A percentile compares a stretch with the other conserved stretches of the same genome.
These are phyloP conservation scores for Tyrannus savana DNA, from an alignment of 2,113 vertebrate genomes.

Conservation along the genomic window DNA sequence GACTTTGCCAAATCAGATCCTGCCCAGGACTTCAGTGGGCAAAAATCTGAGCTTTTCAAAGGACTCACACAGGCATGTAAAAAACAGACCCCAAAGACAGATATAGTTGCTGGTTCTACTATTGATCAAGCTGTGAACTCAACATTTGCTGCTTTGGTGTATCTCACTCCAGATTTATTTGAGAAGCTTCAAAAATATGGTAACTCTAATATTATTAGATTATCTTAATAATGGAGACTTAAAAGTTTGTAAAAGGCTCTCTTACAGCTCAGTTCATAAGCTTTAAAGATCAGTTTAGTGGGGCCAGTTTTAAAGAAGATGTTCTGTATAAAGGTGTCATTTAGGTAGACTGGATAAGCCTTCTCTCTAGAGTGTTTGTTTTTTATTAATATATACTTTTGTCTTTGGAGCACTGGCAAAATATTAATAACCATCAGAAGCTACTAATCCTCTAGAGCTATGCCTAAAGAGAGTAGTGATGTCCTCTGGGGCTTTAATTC, in stretches of 20 bases:
- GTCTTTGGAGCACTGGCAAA: background rate
- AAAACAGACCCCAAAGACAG: slow-evolving; percentile 89
- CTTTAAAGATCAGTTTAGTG: background rate
- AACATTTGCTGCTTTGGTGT: slow-evolving; percentile 95
- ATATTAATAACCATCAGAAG: background rate
- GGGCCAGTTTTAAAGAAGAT: background rate
- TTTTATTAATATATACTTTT: background rate
- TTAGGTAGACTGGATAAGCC: background rate
- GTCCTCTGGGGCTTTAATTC: background rate
- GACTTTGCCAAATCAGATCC: slow-evolving; percentile 92
- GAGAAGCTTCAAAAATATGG: slow-evolving; percentile 87
- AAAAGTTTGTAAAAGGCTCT: slow-evolving; percentile 55
- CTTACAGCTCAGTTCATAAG: slow-evolving; percentile 21
- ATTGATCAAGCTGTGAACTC: slow-evolving; percentile 96
- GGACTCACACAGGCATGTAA: slow-evolving; percentile 86
- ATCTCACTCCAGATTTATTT: slow-evolving; percentile 91
- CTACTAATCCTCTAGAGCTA: background rate
- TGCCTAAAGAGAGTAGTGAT: background rate
- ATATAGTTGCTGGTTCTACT: slow-evolving; percentile 87
- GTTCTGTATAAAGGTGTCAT: background rate
- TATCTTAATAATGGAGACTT: slow-evolving; percentile 72
- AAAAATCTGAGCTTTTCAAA: slow-evolving; percentile 87
- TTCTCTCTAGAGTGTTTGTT: background rate
- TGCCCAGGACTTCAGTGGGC: slow-evolving; percentile 82
- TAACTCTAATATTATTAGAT: slow-evolving; percentile 82